Percentiles rank a stretch among this genome's conserved stretches.
phyloP scores from a whole-genome alignment of 2,797 vertebrate species.

The Prionace glauca region DNA sequence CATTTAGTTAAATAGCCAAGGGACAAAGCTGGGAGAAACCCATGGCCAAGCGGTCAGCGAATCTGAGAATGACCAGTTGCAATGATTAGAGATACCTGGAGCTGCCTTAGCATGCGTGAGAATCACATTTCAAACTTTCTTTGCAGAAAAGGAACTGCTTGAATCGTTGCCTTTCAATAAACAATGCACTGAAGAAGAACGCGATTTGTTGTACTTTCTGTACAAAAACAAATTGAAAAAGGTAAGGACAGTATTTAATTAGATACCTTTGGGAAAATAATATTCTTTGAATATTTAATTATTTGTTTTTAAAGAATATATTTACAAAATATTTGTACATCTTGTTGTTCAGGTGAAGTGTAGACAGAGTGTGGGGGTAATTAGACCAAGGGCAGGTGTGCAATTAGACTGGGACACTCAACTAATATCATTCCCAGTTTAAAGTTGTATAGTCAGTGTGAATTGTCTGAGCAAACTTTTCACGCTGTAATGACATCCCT shows the following conservation, averaged over 20 bases:
- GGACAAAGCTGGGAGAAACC: not conserved
- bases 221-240: conserved; percentile 99
- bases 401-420: too few species aligned
- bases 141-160: conserved; percentile 74
- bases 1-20: not conserved
- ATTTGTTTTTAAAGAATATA: not conserved
- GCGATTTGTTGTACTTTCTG: conserved; percentile 85
- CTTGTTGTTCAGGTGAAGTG: not conserved
- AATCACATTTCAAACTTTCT: conserved; percentile 47
- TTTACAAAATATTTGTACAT: not conserved
- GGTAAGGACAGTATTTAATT: conserved; percentile 56
- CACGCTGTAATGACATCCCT: not conserved
- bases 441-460: not conserved
- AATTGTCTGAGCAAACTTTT: not conserved
- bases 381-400: too few species aligned
- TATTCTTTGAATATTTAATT: not conserved
- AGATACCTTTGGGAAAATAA: not conserved
- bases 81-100: not conserved
- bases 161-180: conserved; percentile 69
- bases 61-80: not conserved
- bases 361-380: not conserved
- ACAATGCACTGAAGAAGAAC: conserved; percentile 85
- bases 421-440: not conserved
- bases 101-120: not conserved
- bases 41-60: not conserved